Evolutionary conservation across 1,140 invertebrate genomes (phyloP), one percentile per base, ranked within the genome.

Genomic region (Plodia interpunctella): DNA sequence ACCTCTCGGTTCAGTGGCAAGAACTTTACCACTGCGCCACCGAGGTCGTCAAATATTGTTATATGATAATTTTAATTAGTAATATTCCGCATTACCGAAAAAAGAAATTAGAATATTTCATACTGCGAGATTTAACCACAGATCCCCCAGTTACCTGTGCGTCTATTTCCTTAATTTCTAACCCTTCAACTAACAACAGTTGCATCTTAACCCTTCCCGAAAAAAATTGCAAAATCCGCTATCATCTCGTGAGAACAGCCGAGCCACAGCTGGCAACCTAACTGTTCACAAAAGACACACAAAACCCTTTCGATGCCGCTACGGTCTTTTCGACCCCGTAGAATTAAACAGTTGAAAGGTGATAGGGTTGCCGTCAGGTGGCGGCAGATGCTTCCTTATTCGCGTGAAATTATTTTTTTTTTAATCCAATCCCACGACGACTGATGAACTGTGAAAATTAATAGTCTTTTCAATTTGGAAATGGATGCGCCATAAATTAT

Each of bases 381-480:
- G 64, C 70, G 72, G 76, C 81, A 83, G 82, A 85, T 85, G 84
- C 72, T 68, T 69, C 66, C 63, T 81, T 72, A 87, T 83, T 68
- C 74, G 79, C 84, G 79, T 85, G 82, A 87, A 87, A 87, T 87
- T 83, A 32, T 32, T 4, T 32, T 32, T 77, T 75, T 66, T 66
- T 65, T 63, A 59, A 79, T 78, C 21, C 53, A 57, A 78, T 83
- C 78, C 72, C 80, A 83, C 76, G 80, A 70, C 58, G 68, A 50
- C 60, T 71, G 74, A 74, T 84, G 81, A 82, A 63, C 76, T 85
- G 80, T 84, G 66, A 85, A 80, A 76, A 83, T 87, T 87, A 85
- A 83, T 85, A 61, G 78, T 61, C 72, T 66, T 72, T 78, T 74
- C 68, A 70, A 76, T 69, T 65, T 66, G 38, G 38, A 44, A 38